These are phyloP conservation scores for Proisotoma minuta DNA, from an alignment of 2,888 invertebrate genomes.

Conservation along the genomic window DNA sequence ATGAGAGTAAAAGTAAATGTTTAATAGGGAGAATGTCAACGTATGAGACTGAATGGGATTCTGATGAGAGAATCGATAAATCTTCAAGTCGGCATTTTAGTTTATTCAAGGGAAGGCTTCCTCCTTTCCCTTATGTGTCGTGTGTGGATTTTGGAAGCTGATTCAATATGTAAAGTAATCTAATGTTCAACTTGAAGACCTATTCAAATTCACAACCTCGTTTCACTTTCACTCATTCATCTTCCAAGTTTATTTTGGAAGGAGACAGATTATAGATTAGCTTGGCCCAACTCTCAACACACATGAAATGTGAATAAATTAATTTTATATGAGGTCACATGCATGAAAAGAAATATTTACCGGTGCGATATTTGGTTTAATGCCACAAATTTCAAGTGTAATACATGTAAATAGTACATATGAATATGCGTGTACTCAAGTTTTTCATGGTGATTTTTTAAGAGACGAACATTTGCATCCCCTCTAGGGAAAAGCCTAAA, in stretches of 20 bases:
- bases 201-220: background rate
- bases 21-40: no score
- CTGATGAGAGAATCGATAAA: conserved; percentile 3
- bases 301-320: background rate
- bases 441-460: no score
- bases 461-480: no score
- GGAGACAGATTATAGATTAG: background rate
- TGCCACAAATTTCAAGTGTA: background rate
- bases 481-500: no score
- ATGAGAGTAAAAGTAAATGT: no score
- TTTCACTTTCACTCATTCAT: conserved; percentile 5
- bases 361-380: background rate
- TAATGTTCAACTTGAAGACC: background rate
- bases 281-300: background rate
- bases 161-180: conserved; percentile 1
- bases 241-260: background rate
- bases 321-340: background rate
- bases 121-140: background rate
- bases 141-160: no score
- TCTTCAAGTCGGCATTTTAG: background rate
- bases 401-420: background rate
- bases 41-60: no score
- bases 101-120: background rate
- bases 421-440: background rate
- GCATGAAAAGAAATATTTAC: background rate